Conservation (phyloP, 2,797 vertebrate species). For the Mionectes olivaceus region DNA sequence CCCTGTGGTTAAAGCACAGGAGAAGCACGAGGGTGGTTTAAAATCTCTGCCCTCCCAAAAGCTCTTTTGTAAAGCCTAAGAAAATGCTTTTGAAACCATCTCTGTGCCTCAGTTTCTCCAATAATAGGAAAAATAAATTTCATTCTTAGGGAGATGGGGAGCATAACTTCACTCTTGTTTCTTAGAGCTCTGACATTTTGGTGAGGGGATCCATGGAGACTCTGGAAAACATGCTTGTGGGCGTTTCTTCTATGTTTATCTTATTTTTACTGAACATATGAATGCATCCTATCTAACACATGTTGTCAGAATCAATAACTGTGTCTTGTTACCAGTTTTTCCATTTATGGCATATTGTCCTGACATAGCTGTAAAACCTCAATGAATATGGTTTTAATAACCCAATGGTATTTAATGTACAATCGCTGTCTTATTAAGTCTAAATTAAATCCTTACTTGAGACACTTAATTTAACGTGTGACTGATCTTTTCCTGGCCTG, state of each 20-base stretch:
- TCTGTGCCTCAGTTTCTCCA: background rate
- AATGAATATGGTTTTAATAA: slow-evolving; percentile 82
- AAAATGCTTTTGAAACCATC: background rate
- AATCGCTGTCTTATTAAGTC: slow-evolving; percentile 78
- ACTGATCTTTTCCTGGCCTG: slow-evolving; percentile 73
- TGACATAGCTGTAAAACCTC: slow-evolving; percentile 80
- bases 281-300: slow-evolving; percentile 60
- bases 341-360: slow-evolving; percentile 77
- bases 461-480: slow-evolving; percentile 77
- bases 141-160: background rate
- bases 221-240: slow-evolving; percentile 33
- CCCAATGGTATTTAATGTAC: slow-evolving; percentile 75
- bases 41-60: background rate
- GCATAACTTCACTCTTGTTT: background rate
- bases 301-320: slow-evolving; percentile 76
- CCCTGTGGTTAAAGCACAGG: background rate
- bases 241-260: slow-evolving; percentile 36
- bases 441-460: slow-evolving; percentile 79
- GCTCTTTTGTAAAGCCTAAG: background rate
- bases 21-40: background rate
- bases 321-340: slow-evolving; percentile 72
- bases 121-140: background rate
- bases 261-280: slow-evolving; percentile 59
- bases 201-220: slow-evolving; percentile 4
- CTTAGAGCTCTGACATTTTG: background rate